Conservation (phyloP, 2,113 vertebrate genomes). For the Lophius piscatorius region DNA sequence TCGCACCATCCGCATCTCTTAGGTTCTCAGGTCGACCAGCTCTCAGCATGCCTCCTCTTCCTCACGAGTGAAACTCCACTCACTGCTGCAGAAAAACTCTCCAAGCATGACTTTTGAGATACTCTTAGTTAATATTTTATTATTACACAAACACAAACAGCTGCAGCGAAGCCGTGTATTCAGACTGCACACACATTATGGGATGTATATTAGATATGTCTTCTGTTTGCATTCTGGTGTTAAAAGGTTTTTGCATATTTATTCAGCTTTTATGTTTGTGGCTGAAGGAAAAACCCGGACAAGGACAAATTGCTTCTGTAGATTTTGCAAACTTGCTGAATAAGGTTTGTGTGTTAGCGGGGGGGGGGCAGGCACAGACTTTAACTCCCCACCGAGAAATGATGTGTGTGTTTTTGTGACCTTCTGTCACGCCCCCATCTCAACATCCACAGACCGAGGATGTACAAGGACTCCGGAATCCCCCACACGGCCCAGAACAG, state of each 20-base stretch:
- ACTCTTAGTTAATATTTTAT: constrained; percentile 25
- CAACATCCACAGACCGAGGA: constrained; percentile 23
- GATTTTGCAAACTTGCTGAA: constrained; percentile 9
- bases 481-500: background rate
- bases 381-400: constrained; percentile 20
- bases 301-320: constrained; percentile 12
- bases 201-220: constrained; percentile 68
- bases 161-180: constrained; percentile 51
- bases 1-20: constrained; percentile 48
- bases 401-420: constrained; percentile 41
- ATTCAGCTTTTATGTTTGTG: constrained; percentile 45
- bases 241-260: constrained; percentile 73
- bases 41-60: constrained; percentile 47
- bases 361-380: constrained; percentile 15
- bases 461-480: constrained; percentile 14
- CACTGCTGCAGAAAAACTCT: constrained; percentile 49
- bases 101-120: constrained; percentile 65
- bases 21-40: constrained; percentile 77
- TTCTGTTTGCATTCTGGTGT: constrained; percentile 61
- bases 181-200: constrained; percentile 73
- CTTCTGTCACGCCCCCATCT: constrained; percentile 20
- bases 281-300: constrained; percentile 22
- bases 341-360: background rate
- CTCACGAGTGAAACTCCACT: constrained; percentile 34
- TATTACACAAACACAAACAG: constrained; percentile 49